phyloP scores from a whole-genome alignment of 2,113 vertebrate species.

The Malurus melanocephalus region DNA sequence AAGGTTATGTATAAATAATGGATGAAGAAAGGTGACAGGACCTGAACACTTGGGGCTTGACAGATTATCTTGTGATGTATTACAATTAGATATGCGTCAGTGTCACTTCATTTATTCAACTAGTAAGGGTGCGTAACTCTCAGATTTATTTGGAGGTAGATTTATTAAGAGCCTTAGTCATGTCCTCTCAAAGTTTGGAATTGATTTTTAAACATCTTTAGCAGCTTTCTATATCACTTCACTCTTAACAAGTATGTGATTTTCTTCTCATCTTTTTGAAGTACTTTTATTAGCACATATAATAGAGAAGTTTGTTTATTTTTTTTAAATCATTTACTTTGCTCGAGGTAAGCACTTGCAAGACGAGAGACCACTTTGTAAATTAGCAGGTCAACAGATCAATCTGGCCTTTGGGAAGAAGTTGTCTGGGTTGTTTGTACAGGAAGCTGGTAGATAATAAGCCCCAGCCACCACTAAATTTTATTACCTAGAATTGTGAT shows the following conservation, averaged over 20 bases:
- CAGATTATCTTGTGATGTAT: slow-evolving; percentile 74
- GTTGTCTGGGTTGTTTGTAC: not conserved
- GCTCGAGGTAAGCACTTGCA: slow-evolving; percentile 65
- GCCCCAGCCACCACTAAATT: not conserved
- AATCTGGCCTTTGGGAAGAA: slow-evolving; percentile 43
- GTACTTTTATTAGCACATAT: slow-evolving; percentile 4
- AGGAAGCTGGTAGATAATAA: not conserved
- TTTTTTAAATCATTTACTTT: slow-evolving; percentile 6
- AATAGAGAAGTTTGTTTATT: not conserved
- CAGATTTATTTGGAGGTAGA: slow-evolving; percentile 63
- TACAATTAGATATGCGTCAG: slow-evolving; percentile 71
- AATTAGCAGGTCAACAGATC: slow-evolving; percentile 65
- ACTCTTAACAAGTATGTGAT: not conserved
- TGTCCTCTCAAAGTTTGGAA: slow-evolving; percentile 64
- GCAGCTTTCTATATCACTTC: slow-evolving; percentile 72
- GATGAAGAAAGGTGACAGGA: slow-evolving; percentile 62
- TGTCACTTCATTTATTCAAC: slow-evolving; percentile 76
- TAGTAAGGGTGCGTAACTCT: slow-evolving; percentile 59
- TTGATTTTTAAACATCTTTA: slow-evolving; percentile 64
- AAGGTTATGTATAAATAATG: slow-evolving; percentile 74
- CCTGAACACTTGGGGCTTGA: slow-evolving; percentile 65
- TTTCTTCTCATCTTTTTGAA: not conserved
- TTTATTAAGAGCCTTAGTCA: slow-evolving; percentile 64
- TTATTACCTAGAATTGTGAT: not conserved
- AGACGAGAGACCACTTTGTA: slow-evolving; percentile 71